A percentile compares a stretch with the other conserved stretches of the same genome.
Evolutionary conservation across 2,888 invertebrate species (phyloP).

Genomic region (Drosophila nr. medialis): DNA sequence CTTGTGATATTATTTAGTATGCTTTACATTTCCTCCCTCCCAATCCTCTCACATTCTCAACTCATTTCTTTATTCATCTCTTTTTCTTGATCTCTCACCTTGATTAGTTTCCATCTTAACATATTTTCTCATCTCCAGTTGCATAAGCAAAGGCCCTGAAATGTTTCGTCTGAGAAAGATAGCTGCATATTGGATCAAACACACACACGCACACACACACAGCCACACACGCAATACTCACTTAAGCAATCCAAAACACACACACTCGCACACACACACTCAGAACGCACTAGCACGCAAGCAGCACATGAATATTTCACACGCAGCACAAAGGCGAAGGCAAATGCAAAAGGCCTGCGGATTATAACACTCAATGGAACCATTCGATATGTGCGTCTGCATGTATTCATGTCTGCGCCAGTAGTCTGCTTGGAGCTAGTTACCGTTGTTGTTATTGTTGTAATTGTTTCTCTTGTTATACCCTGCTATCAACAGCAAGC

Average conservation of each 20-base stretch:
- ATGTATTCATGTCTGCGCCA: constrained; percentile 4
- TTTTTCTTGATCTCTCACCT: background rate
- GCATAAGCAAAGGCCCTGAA: constrained; percentile 8
- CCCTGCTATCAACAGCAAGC: background rate
- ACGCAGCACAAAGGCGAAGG: constrained; percentile 52
- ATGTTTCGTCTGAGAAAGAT: constrained; percentile 1
- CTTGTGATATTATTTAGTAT: background rate
- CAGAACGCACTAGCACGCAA: constrained; percentile 4
- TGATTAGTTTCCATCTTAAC: constrained; percentile 9
- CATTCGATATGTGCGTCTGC: constrained; percentile 38
- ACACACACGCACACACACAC: background rate
- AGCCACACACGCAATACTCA: constrained; percentile 6
- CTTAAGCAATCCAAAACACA: constrained; percentile 6
- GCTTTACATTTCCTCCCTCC: background rate
- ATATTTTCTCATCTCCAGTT: background rate
- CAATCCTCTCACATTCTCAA: background rate
- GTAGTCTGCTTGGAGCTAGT: constrained; percentile 4
- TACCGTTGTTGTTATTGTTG: constrained; percentile 9
- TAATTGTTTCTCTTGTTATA: background rate
- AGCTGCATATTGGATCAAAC: constrained; percentile 19
- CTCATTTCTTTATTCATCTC: background rate
- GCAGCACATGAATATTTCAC: constrained; percentile 70
- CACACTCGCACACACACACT: background rate
- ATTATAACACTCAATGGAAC: constrained; percentile 73
- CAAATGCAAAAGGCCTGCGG: constrained; percentile 70